Base-by-base conservation (phyloP, 2,113 vertebrate genomes). In the Onychostoma macrolepis region DNA sequence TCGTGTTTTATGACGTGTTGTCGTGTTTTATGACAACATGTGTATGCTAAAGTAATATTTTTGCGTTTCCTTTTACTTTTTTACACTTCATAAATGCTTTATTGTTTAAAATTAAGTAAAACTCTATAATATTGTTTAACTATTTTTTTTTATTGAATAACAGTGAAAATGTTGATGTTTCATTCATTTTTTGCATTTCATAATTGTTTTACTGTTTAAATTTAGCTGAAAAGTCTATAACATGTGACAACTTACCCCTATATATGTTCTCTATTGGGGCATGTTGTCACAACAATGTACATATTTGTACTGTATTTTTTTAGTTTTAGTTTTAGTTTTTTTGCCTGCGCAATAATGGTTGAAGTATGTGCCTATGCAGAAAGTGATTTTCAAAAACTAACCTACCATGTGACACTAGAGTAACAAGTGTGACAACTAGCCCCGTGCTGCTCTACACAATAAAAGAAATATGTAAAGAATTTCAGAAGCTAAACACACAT, bases 401-500 rank as follows among this genome's bases (percentile, higher is more conserved):
- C 4, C 33, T 36, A 38, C 69, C 33, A 4, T 24, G 19, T 24
- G 69, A 38, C 19, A 72, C 69, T 38, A 36, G 9, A 38, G 33
- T 72, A 38, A 72, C 19, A 38, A 38, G 30, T 38, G 67, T 71
- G 67, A 71, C 7, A 38, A 24, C 69, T 38, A 71, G 17, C 33
- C 67, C 65, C 17, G 1, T 30, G 15, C 28, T 17, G 15, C 67
- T 15, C 41, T 7, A 19, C 36, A 28, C 38, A 6, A 80, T 81
- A 81, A 65, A 81, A 41, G 12, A n/a, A 63, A 63, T 61, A 43
- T 43, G 33, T 63, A 65, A 83, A 71, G 41, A 48, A 50, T 83
- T 69, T 50, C 9, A 4, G 10, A 67, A 50, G 10, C 19, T 33
- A 50, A 48, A 26, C 71, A 17, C 36, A 45, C 9, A 78, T 30